phyloP scores from a whole-genome alignment of 2,797 vertebrate species.

The Catostomus latipinnis region DNA sequence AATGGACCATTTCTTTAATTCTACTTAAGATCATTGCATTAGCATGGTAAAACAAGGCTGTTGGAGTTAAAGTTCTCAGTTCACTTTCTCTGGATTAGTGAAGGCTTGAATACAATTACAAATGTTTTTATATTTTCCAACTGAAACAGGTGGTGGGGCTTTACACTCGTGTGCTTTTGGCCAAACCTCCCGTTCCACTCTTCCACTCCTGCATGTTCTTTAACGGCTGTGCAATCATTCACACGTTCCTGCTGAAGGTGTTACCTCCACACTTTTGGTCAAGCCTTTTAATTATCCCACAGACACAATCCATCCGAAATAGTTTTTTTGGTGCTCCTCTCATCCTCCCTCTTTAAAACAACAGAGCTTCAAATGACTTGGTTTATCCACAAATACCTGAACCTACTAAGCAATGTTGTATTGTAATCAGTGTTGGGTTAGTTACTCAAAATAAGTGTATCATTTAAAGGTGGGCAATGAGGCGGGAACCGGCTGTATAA shows the following conservation, averaged over 20 bases:
- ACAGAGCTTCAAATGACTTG: neutral
- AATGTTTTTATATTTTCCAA: neutral
- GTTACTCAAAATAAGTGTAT: no score
- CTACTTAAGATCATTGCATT: no score
- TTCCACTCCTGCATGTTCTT: constrained; percentile 13
- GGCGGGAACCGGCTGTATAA: no score
- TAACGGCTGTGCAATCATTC: constrained; percentile 60
- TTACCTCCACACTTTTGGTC: constrained; percentile 57
- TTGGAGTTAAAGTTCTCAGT: neutral
- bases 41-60: no score
- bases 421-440: no score
- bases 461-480: no score
- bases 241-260: constrained; percentile 69
- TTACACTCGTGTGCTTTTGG: neutral
- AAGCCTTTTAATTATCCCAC: constrained; percentile 58
- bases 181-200: constrained; percentile 9
- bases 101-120: neutral
- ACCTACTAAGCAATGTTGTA: no score
- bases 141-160: neutral
- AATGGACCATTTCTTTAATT: no score
- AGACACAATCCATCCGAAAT: constrained; percentile 39
- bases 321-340: constrained; percentile 54
- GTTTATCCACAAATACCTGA: neutral
- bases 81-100: neutral
- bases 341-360: neutral